phyloP scores from a whole-genome alignment of 2,888 invertebrate species.

The Gandaritis pyraliata region DNA sequence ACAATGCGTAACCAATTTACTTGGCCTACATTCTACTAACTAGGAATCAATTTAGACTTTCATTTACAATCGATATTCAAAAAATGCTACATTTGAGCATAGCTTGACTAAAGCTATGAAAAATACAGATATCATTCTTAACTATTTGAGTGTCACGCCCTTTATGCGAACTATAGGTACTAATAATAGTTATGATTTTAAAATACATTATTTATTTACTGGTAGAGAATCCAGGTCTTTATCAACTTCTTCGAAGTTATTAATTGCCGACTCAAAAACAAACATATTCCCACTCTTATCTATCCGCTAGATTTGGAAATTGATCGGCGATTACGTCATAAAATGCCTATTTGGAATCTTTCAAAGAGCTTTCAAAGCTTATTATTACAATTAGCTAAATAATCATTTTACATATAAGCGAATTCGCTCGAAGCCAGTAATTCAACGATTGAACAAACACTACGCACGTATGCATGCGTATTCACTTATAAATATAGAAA shows the following conservation, averaged over 20 bases:
- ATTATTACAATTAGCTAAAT: not conserved
- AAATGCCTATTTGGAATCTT: too few relatives aligned
- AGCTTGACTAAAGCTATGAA: constrained; percentile 18
- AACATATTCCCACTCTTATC: too few relatives aligned
- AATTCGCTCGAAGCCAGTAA: constrained; percentile 17
- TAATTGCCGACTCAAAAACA: too few relatives aligned
- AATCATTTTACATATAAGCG: constrained; percentile 8
- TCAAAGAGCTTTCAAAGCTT: constrained; percentile 12
- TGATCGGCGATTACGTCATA: too few relatives aligned
- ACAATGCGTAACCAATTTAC: too few relatives aligned
- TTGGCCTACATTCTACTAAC: too few relatives aligned
- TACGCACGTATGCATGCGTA: constrained; percentile 16
- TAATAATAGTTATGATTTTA: not conserved
- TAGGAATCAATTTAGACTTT: constrained; percentile 11
- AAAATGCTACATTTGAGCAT: constrained; percentile 31
- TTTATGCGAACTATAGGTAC: not conserved
- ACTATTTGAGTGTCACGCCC: not conserved
- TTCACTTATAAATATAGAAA: constrained; percentile 13
- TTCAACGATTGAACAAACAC: constrained; percentile 2
- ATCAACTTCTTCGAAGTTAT: too few relatives aligned
- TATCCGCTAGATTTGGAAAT: too few relatives aligned
- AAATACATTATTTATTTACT: not conserved
- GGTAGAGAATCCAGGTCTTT: too few relatives aligned
- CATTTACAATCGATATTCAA: not conserved
- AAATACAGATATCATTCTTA: constrained; percentile 13